Evolutionary conservation across 2,888 invertebrate species (phyloP).

Genomic region (Heliconius charithonia): DNA sequence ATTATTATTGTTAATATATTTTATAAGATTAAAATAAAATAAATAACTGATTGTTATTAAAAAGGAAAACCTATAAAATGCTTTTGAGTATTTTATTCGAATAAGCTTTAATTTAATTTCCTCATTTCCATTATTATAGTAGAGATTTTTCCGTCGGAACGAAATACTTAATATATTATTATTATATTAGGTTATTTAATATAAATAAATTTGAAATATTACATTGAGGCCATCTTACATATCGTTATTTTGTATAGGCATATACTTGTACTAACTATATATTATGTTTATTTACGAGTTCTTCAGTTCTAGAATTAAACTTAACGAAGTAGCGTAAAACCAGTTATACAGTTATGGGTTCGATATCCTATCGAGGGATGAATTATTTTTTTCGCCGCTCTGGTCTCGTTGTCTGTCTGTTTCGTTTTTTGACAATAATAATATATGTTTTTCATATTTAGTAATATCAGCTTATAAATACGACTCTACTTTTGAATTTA

Average conservation of each 20-base stretch:
- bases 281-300: too few relatives aligned
- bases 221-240: not conserved
- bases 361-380: not conserved
- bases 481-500: not conserved
- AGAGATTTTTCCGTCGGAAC: not conserved
- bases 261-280: too few relatives aligned
- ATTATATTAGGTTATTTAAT: not conserved
- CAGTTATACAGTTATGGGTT: not conserved
- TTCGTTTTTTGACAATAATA: not conserved
- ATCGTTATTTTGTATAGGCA: too few relatives aligned
- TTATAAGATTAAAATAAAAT: too few relatives aligned
- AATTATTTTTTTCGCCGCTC: not conserved
- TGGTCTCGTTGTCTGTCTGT: too few relatives aligned
- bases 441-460: not conserved
- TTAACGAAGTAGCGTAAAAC: too few relatives aligned
- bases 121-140: not conserved
- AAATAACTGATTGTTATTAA: too few relatives aligned
- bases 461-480: not conserved
- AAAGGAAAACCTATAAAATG: not conserved
- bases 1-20: too few relatives aligned
- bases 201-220: not conserved
- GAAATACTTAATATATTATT: not conserved
- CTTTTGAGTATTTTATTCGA: not conserved
- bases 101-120: not conserved
- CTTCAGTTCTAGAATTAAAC: too few relatives aligned